These are phyloP conservation scores for Triplophysa tibetana DNA, from an alignment of 2,113 vertebrate genomes.

Conservation along the genomic window DNA sequence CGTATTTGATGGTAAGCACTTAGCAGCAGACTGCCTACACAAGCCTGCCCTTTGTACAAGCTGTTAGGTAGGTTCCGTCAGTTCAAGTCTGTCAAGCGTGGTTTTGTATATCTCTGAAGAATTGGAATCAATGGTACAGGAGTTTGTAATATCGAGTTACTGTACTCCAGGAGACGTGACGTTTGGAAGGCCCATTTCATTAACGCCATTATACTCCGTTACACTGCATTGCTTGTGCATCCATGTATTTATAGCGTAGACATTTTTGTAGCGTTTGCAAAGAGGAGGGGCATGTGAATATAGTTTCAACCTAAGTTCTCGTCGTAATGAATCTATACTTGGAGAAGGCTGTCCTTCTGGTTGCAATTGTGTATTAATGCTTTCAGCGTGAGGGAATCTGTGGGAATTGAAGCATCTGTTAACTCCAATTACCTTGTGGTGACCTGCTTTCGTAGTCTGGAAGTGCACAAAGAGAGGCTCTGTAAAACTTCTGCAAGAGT, in stretches of 20 bases:
- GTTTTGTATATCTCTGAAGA: slow-evolving; percentile 7
- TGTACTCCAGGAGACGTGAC: neutral
- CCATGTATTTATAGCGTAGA: slow-evolving; percentile 33
- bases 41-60: slow-evolving; percentile 27
- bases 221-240: slow-evolving; percentile 35
- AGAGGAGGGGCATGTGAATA: slow-evolving; percentile 19
- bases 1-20: neutral
- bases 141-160: slow-evolving; percentile 1
- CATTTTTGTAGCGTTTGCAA: neutral
- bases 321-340: slow-evolving; percentile 27
- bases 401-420: slow-evolving; percentile 63
- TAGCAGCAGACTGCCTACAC: slow-evolving; percentile 22
- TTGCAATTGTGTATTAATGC: slow-evolving; percentile 39
- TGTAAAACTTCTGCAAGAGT: slow-evolving; percentile 23
- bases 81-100: slow-evolving; percentile 21
- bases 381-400: slow-evolving; percentile 53
- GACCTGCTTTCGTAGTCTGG: slow-evolving; percentile 58
- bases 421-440: slow-evolving; percentile 65
- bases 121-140: neutral
- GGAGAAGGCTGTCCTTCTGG: slow-evolving; percentile 19
- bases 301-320: slow-evolving; percentile 15
- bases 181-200: neutral
- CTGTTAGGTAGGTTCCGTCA: slow-evolving; percentile 37
- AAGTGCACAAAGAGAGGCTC: slow-evolving; percentile 40
- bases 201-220: slow-evolving; percentile 29